Evolutionary conservation across 2,113 vertebrate genomes (phyloP).

Genomic region (Pedetes capensis): DNA sequence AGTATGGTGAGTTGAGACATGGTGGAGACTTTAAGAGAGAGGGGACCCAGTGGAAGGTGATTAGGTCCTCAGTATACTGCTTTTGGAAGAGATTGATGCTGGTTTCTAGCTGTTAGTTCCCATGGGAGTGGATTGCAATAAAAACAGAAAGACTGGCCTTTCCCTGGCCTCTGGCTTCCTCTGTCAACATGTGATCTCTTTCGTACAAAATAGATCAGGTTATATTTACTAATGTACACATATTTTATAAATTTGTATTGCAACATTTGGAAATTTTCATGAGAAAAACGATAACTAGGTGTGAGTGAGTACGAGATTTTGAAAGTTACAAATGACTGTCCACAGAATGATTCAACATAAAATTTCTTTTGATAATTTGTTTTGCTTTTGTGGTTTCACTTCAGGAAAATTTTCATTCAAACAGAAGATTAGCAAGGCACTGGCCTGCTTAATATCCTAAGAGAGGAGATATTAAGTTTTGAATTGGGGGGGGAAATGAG

Average conservation of each 20-base stretch:
- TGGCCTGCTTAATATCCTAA: not conserved
- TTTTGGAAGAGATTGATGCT: no score
- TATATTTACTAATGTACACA: not conserved
- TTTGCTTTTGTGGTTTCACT: not conserved
- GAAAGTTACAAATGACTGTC: not conserved
- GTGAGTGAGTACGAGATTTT: not conserved
- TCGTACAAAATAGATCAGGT: no score
- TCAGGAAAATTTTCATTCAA: not conserved
- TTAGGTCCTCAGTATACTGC: no score
- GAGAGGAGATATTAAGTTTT: not conserved
- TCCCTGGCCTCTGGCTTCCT: not conserved
- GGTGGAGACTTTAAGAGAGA: no score
- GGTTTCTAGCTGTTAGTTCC: no score
- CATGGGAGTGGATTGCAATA: no score
- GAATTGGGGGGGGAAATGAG: not conserved
- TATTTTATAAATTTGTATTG: not conserved
- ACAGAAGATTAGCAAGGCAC: not conserved
- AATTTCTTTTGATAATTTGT: not conserved
- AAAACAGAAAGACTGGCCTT: no score
- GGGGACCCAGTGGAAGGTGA: no score
- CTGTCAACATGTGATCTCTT: not conserved
- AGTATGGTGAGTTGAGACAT: no score
- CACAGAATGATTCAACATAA: not conserved
- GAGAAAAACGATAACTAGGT: not conserved
- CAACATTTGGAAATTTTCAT: not conserved